Evolutionary conservation across 2,113 vertebrate genomes (phyloP).

Genomic region (Bungarus multicinctus): DNA sequence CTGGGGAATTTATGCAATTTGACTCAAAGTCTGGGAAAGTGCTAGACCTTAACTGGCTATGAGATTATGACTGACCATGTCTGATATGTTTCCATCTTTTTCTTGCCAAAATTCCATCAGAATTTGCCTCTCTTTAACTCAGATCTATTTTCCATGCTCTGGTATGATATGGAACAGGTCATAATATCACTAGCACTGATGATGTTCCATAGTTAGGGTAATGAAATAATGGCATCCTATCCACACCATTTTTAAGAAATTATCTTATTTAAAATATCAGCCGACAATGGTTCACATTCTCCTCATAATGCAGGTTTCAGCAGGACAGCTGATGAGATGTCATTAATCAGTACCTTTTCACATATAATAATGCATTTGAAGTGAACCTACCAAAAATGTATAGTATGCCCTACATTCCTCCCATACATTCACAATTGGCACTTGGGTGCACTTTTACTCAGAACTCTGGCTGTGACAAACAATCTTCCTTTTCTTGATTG

Average conservation of each 20-base stretch:
- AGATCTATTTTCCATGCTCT: background rate
- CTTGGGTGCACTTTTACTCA: background rate
- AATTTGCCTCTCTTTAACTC: background rate
- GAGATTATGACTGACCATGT: background rate
- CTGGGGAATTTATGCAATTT: background rate
- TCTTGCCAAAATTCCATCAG: background rate
- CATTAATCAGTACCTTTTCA: background rate
- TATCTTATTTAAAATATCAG: background rate
- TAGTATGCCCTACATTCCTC: background rate
- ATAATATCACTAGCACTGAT: too few relatives aligned
- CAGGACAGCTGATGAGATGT: background rate
- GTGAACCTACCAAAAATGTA: background rate
- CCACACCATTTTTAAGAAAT: background rate
- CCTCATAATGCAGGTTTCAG: background rate
- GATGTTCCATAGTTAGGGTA: too few relatives aligned
- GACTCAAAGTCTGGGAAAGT: background rate
- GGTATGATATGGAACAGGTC: background rate
- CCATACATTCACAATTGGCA: background rate
- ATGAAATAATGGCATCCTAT: background rate
- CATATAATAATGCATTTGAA: background rate
- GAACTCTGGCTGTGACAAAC: conserved; percentile 1
- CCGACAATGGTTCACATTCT: background rate
- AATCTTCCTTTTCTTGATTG: background rate
- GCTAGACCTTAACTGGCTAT: background rate
- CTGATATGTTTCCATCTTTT: background rate